Base-by-base conservation (phyloP, 2,113 vertebrate species). In the Gopherus flavomarginatus region DNA sequence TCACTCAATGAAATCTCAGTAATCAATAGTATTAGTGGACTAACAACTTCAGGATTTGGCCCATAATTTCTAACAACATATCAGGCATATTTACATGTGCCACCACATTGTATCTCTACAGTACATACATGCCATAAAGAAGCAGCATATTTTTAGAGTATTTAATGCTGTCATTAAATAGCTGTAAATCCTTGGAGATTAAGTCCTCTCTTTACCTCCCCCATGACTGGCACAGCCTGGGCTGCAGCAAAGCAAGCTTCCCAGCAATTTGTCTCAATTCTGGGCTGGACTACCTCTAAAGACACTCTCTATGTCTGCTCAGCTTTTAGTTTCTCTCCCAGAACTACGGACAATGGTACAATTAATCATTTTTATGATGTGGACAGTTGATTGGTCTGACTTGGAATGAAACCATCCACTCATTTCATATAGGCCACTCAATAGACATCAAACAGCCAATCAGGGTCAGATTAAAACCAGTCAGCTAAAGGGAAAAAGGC, bases 351-450 rank as follows among this genome's bases (percentile, higher is more conserved):
- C 11, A 50, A 12, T 81, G 91, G 53, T 78, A 57, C 29, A 90
- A 50, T 7, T 94, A 50, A 79, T 91, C 11, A 9, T 87, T 91
- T 44, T 35, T 93, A 14, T 81, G 53, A 91, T 79, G 81, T 47
- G 47, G 88, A n/a, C 22, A 94, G 78, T 94, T 95, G 82, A 93
- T 94, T 54, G 81, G 75, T 11, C 35, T 83, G 77, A 90, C 79
- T 24, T 83, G 56, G 77, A 56, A 81, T 90, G 81, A 85, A 50
- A 53, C 38, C 53, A 44, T 65, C 84, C 83, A 3, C 12, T 89
- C 57, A 69, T 95, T 97, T 94, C 59, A 2, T 75, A 5, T 81
- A 78, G 59, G 47, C 38, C 22, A 17, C 14, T 83, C 12, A 57
- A 81, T 47, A 86, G 0, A 0, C 27, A 78, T 81, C 47, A 87